Evolutionary conservation across 92 coral and sea anemone species (phyloP).

Genomic region (Anthopleura xanthogrammica): DNA sequence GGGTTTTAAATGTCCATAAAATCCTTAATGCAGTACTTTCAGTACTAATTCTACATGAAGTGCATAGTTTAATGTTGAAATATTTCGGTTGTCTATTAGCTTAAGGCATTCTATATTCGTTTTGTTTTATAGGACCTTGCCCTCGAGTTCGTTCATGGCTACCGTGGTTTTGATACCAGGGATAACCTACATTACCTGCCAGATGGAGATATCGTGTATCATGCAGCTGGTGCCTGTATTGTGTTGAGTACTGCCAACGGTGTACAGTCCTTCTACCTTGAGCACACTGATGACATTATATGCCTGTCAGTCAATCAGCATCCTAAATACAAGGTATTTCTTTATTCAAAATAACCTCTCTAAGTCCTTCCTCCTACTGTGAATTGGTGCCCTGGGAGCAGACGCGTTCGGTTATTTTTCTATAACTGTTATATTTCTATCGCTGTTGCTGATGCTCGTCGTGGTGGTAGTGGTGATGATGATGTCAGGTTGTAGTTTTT

Average conservation of each 20-base stretch:
- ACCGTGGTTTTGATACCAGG: conserved; percentile 98
- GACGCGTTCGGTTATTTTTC: too few relatives aligned
- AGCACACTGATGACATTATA: conserved; percentile 98
- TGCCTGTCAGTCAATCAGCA: conserved; percentile 92
- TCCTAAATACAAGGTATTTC: conserved; percentile 87
- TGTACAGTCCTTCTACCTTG: conserved; percentile 88
- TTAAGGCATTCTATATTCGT: not conserved
- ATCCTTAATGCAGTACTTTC: too few relatives aligned
- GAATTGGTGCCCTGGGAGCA: too few relatives aligned
- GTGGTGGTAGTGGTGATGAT: too few relatives aligned
- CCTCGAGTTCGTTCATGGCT: conserved; percentile 94
- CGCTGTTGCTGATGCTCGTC: too few relatives aligned
- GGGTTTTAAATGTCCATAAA: not conserved
- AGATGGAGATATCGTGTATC: conserved; percentile 89
- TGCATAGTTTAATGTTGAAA: too few relatives aligned
- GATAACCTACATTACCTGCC: conserved; percentile 92
- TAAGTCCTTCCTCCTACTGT: not conserved
- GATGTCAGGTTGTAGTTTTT: too few relatives aligned
- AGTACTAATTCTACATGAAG: too few relatives aligned
- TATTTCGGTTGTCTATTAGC: too few relatives aligned
- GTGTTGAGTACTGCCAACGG: conserved; percentile 91
- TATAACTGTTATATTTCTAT: too few relatives aligned
- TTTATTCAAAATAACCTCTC: not conserved
- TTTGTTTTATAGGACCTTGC: conserved; percentile 60
- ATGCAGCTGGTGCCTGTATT: conserved; percentile 97